A percentile compares a stretch with the other conserved stretches of the same genome.
phyloP scores from a whole-genome alignment of 2,888 invertebrate species.

The Oscheius sp. region DNA sequence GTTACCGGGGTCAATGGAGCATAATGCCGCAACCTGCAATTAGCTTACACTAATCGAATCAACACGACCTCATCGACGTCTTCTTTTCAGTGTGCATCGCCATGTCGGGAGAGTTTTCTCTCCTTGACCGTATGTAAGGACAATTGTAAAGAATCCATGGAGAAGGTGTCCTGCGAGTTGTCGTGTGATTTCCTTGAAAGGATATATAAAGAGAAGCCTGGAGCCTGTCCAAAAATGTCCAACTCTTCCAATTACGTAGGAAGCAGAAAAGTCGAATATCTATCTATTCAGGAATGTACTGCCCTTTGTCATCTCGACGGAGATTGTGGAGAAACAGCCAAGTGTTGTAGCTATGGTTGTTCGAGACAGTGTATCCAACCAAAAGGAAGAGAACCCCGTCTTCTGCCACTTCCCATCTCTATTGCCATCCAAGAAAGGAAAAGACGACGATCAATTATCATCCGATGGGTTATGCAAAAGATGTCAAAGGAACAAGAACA shows the following conservation, averaged over 20 bases:
- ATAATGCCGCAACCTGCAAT: conserved; percentile 31
- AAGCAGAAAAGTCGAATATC: background rate
- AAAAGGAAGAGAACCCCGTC: conserved; percentile 31
- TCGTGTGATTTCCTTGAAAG: conserved; percentile 70
- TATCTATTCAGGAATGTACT: conserved; percentile 67
- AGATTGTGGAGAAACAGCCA: conserved; percentile 70
- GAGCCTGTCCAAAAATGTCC: conserved; percentile 69
- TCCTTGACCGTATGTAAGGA: conserved; percentile 40
- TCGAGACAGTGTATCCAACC: conserved; percentile 57
- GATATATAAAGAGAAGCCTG: conserved; percentile 69
- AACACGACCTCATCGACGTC: conserved; percentile 14
- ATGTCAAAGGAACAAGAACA: conserved; percentile 48
- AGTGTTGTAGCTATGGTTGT: conserved; percentile 71
- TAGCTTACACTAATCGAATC: conserved; percentile 24
- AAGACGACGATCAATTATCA: conserved; percentile 63
- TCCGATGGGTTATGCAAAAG: conserved; percentile 66
- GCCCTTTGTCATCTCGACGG: conserved; percentile 70
- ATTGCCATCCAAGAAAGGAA: conserved; percentile 65
- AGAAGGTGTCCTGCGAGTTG: conserved; percentile 53
- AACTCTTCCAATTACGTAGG: conserved; percentile 47
- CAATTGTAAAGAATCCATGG: conserved; percentile 24
- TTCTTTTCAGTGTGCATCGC: conserved; percentile 64
- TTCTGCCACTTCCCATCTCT: conserved; percentile 63
- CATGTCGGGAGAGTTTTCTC: conserved; percentile 60
- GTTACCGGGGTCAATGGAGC: conserved; percentile 31